Base-by-base conservation (phyloP, 1,140 invertebrate genomes). In the Gonatopus flavifemur region DNA sequence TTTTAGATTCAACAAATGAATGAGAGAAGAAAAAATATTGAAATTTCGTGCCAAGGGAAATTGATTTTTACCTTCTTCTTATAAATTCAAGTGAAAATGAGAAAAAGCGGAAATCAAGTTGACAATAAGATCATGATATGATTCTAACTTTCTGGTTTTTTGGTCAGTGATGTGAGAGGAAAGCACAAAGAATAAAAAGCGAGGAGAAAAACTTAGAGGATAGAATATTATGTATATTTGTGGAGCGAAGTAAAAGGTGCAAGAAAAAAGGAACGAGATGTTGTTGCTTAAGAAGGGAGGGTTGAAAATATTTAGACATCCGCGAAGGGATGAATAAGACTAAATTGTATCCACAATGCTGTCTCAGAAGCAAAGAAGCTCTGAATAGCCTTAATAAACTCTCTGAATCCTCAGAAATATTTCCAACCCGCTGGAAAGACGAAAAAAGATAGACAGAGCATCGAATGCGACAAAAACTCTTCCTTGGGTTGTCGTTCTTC, bases 311-410 rank as follows among this genome's bases (percentile, higher is more conserved):
- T 77, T 77, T 75, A 77, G 71, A 77, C 67, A 69, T 75, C 66
- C 62, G 57, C 69, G 61, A 62, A 67, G 65, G 67, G 62, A 75
- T 77, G 75, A 77, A 77, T 76, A 70, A 76, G 74, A 68, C 72
- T 73, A 77, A 77, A 77, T 77, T 77, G 75, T 77, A 74, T 72
- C 69, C 67, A 77, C 70, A 77, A 76, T 77, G 70, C 67, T 69
- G 69, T 69, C 74, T 75, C 69, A 70, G 69, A 67, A 62, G 69
- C 69, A 59, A 61, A 72, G 58, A 62, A 57, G 64, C 57, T 69
- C 64, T 76, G 74, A 77, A 76, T 77, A 74, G 71, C 74, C 74
- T 76, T 77, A 76, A 77, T 77, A 77, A 76, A 77, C 74, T 74
- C 63, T 66, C 70, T 74, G 69, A 74, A 74, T 75, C 64, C 69